Conservation (phyloP, 37 sponge, comb jelly and placozoan species). For the Diacarnus erythraeanus region DNA sequence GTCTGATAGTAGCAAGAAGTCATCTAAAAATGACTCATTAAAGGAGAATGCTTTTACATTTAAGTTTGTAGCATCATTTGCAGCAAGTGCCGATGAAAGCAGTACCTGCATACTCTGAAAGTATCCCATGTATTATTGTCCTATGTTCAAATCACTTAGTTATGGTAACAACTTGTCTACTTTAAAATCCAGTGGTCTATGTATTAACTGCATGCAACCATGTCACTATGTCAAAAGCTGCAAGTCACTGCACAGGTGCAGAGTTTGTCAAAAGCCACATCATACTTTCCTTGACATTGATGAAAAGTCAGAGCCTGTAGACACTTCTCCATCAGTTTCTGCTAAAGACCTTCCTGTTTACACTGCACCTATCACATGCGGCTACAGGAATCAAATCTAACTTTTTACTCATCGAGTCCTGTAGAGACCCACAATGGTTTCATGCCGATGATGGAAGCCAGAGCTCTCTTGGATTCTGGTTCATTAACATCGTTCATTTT, state of each 20-base stretch:
- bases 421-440: background rate
- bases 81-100: background rate
- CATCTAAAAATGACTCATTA: background rate
- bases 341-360: too few species aligned
- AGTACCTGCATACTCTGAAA: slow-evolving; percentile 14
- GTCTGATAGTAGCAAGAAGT: background rate
- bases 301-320: background rate
- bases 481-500: background rate
- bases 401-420: background rate
- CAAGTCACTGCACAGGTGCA: background rate
- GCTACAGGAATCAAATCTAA: background rate
- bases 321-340: background rate
- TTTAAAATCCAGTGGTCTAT: background rate
- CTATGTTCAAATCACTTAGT: background rate
- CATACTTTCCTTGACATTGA: background rate
- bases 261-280: slow-evolving; percentile 5
- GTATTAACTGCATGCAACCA: slow-evolving; percentile 18
- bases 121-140: slow-evolving; percentile 19
- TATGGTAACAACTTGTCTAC: slow-evolving; percentile 22
- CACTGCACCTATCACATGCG: background rate
- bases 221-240: slow-evolving; percentile 15
- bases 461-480: background rate
- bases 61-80: background rate
- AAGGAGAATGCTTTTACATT: background rate
- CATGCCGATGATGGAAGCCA: too few species aligned